phyloP scores from a whole-genome alignment of 2,113 vertebrate genomes.

The Archocentrus centrarchus region DNA sequence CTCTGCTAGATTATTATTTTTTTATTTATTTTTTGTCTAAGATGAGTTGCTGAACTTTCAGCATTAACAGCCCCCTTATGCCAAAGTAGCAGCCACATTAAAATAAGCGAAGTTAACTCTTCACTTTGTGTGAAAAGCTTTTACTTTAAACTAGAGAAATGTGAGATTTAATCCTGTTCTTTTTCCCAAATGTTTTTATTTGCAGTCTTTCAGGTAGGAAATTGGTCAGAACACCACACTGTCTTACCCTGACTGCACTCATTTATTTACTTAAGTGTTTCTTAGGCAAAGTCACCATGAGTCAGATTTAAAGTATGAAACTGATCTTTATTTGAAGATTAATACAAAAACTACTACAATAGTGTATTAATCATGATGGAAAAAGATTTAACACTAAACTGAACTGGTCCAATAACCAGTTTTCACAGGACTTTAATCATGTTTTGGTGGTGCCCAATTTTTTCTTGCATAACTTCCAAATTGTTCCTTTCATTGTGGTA shows the following conservation, averaged over 20 bases:
- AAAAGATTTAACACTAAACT: neutral
- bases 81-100: neutral
- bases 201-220: neutral
- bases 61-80: neutral
- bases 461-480: constrained; percentile 62
- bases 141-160: neutral
- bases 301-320: too few species aligned
- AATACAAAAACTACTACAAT: too few species aligned
- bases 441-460: neutral
- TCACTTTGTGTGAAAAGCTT: neutral
- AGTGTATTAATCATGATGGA: neutral
- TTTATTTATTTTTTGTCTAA: neutral
- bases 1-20: neutral
- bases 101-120: neutral
- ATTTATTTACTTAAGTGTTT: too few species aligned
- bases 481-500: constrained; percentile 64
- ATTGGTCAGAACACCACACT: neutral
- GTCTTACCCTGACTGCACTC: neutral
- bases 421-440: neutral
- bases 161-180: neutral
- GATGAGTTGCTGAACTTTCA: neutral
- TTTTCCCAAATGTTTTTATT: neutral
- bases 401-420: neutral
- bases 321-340: too few species aligned
- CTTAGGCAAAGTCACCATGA: too few species aligned